These are phyloP conservation scores for Aplysia californica DNA, from an alignment of 1,140 invertebrate genomes.

Conservation along the genomic window DNA sequence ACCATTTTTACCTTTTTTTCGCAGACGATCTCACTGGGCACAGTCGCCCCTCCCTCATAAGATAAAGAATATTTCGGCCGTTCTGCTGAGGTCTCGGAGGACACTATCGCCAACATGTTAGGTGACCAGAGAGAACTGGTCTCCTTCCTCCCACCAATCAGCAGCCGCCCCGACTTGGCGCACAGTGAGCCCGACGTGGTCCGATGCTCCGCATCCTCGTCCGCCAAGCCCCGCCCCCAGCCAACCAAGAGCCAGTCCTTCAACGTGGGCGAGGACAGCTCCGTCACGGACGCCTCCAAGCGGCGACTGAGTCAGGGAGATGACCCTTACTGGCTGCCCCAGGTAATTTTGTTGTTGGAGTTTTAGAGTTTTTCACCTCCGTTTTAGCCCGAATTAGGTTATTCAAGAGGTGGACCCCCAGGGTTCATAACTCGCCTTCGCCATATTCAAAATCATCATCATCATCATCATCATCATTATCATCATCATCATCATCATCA, in stretches of 20 bases:
- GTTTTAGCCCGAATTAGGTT: not conserved
- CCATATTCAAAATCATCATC: too few relatives aligned
- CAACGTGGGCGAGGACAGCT: not conserved
- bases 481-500: too few relatives aligned
- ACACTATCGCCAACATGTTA: too few relatives aligned
- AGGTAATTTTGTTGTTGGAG: slow-evolving; percentile 10
- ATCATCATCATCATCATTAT: too few relatives aligned
- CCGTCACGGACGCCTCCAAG: not conserved
- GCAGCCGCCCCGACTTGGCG: not conserved
- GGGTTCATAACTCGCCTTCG: too few relatives aligned
- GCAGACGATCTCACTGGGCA: too few relatives aligned
- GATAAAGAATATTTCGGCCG: too few relatives aligned
- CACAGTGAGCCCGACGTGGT: slow-evolving; percentile 10
- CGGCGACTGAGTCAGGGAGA: slow-evolving; percentile 20
- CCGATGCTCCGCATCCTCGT: not conserved
- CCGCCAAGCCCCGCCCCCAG: not conserved
- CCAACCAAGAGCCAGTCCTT: slow-evolving; percentile 2
- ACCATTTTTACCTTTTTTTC: too few relatives aligned
- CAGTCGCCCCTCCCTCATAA: too few relatives aligned
- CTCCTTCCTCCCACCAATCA: not conserved
- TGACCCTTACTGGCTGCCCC: not conserved
- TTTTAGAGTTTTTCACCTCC: not conserved
- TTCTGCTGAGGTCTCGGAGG: too few relatives aligned
- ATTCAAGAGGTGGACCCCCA: not conserved
- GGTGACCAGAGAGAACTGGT: not conserved